Evolutionary conservation across 1,140 invertebrate genomes (phyloP).

Genomic region (Drosophila gunungcola): DNA sequence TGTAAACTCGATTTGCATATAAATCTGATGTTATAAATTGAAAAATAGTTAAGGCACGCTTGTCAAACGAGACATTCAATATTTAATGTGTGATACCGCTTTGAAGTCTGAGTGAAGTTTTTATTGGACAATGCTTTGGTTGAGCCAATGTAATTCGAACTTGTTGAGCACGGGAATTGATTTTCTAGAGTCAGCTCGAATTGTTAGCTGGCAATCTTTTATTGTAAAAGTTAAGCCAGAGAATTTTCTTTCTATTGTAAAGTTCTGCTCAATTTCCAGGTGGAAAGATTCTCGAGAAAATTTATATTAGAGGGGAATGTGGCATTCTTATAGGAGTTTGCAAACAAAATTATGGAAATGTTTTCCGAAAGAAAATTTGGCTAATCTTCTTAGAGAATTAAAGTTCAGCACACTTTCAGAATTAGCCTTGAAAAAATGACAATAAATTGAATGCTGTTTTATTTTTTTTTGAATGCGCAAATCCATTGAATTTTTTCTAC

Average conservation of each 20-base stretch:
- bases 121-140: slow-evolving; percentile 14
- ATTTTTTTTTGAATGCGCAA: too few species aligned
- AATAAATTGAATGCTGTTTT: too few species aligned
- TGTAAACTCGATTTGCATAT: slow-evolving; percentile 30
- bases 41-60: slow-evolving; percentile 4
- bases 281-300: slow-evolving; percentile 9
- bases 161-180: slow-evolving; percentile 29
- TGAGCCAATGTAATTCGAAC: slow-evolving; percentile 27
- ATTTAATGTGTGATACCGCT: background rate
- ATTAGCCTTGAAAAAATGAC: background rate
- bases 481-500: too few species aligned
- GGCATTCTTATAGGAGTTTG: background rate
- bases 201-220: slow-evolving; percentile 16
- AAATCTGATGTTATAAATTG: slow-evolving; percentile 7
- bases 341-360: slow-evolving; percentile 13
- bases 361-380: background rate
- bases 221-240: slow-evolving; percentile 30
- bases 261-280: slow-evolving; percentile 1
- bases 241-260: slow-evolving; percentile 13
- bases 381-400: background rate
- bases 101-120: background rate
- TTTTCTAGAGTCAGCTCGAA: slow-evolving; percentile 13
- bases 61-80: background rate
- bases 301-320: background rate
- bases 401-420: background rate